Base-by-base conservation (phyloP, 1,140 invertebrate species). In the Euura saliciscinereae region DNA sequence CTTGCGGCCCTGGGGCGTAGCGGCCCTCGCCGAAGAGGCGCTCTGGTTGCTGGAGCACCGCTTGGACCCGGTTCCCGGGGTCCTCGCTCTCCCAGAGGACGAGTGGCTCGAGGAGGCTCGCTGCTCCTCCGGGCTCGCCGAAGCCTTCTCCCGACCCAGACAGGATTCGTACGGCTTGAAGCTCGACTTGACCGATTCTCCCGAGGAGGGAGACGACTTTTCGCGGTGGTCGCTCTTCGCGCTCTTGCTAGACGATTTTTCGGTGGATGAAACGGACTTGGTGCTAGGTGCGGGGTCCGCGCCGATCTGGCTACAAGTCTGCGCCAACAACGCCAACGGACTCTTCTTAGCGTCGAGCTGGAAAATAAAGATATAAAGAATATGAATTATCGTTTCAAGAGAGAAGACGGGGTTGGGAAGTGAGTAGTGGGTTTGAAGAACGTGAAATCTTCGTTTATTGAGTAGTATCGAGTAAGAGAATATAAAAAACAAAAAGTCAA, bases 301-400 rank as follows among this genome's bases (percentile, higher is more conserved):
- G 72, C 97, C 97, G 81, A 98, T 98, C 84, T 96, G 97, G 83
- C 95, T 97, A 90, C 97, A 98, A 64, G 97, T 98, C 86, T 98
- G 96, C 43, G 96, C 97, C 76, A 98, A 88, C 44, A 98, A 89
- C 44, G 97, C 97, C 82, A 98, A 89, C 10, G 97, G 97, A 89
- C 96, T 97, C 87, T 97, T 97, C 89, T 98, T 98, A 69, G 96
- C 95, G 87, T 98, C 96, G 90, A 98, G 90, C 96, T 98, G 92
- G 72, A 94, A 94, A 85, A 88, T 88, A 87, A 89, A 73, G 80
- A 84, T 84, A 86, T 83, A 78, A 76, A 79, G 45, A 28, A 28
- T 28, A 28, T 28, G 28, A 28, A 28, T 28, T 28, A 28, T 28
- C 28, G 28, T 28, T 28, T 28, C 28, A 1, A 28, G 28, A 28